Evolutionary conservation across 2,797 vertebrate species (phyloP).

Genomic region (Pangasius djambal): DNA sequence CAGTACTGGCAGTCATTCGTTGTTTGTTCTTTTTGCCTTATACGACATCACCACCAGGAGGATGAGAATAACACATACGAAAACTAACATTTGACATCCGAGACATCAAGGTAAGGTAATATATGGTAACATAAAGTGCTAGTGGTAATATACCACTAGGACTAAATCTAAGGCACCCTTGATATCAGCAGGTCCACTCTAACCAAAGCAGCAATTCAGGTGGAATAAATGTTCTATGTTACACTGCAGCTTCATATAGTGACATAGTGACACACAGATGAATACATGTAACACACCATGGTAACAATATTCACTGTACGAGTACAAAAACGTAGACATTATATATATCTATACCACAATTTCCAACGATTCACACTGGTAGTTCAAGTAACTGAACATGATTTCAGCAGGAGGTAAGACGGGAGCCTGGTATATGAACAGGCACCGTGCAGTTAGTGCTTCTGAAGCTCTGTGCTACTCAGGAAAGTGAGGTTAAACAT

Average conservation of each 20-base stretch:
- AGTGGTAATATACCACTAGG: constrained; percentile 59
- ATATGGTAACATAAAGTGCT: neutral
- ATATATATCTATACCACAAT: neutral
- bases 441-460: neutral
- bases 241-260: constrained; percentile 25
- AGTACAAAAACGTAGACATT: neutral
- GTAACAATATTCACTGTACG: constrained; percentile 1
- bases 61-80: neutral
- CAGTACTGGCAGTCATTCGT: constrained; percentile 16
- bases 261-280: neutral
- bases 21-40: neutral
- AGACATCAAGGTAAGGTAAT: constrained; percentile 70
- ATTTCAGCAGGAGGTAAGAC: constrained; percentile 51
- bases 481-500: neutral
- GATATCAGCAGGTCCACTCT: constrained; percentile 43
- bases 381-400: constrained; percentile 20
- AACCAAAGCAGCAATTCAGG: constrained; percentile 49
- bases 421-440: constrained; percentile 47
- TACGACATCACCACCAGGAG: neutral
- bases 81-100: constrained; percentile 31
- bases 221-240: neutral
- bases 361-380: neutral
- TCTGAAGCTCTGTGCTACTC: neutral
- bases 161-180: constrained; percentile 73
- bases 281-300: neutral